Percentiles rank a stretch among this genome's conserved stretches.
phyloP scores from a whole-genome alignment of 2,888 invertebrate species.

The Tetropium fuscum region DNA sequence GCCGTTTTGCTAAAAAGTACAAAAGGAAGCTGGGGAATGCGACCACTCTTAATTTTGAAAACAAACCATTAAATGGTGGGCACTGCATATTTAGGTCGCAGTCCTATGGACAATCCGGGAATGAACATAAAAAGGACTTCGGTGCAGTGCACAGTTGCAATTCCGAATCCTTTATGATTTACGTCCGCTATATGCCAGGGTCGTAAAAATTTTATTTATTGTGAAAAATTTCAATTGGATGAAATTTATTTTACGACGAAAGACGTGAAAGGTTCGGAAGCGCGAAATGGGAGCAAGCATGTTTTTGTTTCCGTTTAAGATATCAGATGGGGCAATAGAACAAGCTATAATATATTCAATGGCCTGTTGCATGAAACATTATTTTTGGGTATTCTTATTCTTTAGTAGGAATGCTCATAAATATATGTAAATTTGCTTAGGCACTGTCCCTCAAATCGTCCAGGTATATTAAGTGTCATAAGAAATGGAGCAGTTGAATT shows the following conservation, averaged over 20 bases:
- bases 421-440: too few species aligned
- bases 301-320: not conserved
- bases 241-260: slow-evolving; percentile 6
- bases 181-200: slow-evolving; percentile 24
- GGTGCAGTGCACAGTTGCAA: slow-evolving; percentile 32
- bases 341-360: too few species aligned
- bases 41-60: slow-evolving; percentile 11
- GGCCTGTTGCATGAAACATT: too few species aligned
- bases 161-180: slow-evolving; percentile 36
- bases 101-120: slow-evolving; percentile 4
- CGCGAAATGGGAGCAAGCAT: not conserved
- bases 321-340: too few species aligned
- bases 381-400: too few species aligned
- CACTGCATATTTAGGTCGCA: not conserved
- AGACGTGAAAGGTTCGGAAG: not conserved
- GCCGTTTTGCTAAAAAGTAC: not conserved
- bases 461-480: too few species aligned
- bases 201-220: slow-evolving; percentile 36
- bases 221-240: slow-evolving; percentile 20
- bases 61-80: slow-evolving; percentile 9
- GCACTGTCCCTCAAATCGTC: too few species aligned
- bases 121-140: slow-evolving; percentile 11
- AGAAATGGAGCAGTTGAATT: too few species aligned
- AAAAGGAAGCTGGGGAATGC: not conserved
- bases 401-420: too few species aligned